These are phyloP conservation scores for Elymnias hypermnestra DNA, from an alignment of 1,140 invertebrate genomes.

Conservation along the genomic window DNA sequence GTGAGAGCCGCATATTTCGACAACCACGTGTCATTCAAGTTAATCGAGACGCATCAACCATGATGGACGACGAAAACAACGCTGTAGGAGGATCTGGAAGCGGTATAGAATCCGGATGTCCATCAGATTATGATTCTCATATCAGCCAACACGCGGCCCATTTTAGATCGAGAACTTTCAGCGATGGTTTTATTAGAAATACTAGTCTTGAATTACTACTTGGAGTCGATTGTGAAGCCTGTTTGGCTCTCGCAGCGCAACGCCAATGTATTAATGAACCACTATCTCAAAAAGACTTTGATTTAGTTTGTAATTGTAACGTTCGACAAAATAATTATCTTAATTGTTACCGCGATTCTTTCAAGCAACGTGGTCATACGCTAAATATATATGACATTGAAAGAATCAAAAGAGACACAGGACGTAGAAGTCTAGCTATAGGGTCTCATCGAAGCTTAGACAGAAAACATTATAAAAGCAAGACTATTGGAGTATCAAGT, in stretches of 20 bases:
- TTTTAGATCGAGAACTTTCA: slow-evolving; percentile 68
- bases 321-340: slow-evolving; percentile 61
- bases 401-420: slow-evolving; percentile 57
- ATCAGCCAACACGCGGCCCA: slow-evolving; percentile 39
- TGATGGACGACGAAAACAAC: slow-evolving; percentile 61
- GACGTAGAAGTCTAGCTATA: slow-evolving; percentile 40
- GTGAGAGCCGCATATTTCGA: slow-evolving; percentile 53
- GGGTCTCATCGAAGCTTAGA: slow-evolving; percentile 70
- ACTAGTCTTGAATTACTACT: slow-evolving; percentile 71
- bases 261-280: slow-evolving; percentile 54
- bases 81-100: slow-evolving; percentile 20
- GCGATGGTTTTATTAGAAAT: slow-evolving; percentile 70
- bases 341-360: slow-evolving; percentile 46
- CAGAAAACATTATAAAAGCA: slow-evolving; percentile 68
- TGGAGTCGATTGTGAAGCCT: slow-evolving; percentile 70
- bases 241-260: slow-evolving; percentile 56
- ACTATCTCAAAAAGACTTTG: slow-evolving; percentile 56
- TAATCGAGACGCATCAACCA: slow-evolving; percentile 70
- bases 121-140: slow-evolving; percentile 44
- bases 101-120: slow-evolving; percentile 20
- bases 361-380: slow-evolving; percentile 53
- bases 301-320: slow-evolving; percentile 71
- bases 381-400: slow-evolving; percentile 65
- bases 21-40: slow-evolving; percentile 70
- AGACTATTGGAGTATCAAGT: slow-evolving; percentile 63